Percentiles rank a stretch among this genome's conserved stretches.
Evolutionary conservation across 1,140 invertebrate species (phyloP).

Genomic region (Prorops nasuta): DNA sequence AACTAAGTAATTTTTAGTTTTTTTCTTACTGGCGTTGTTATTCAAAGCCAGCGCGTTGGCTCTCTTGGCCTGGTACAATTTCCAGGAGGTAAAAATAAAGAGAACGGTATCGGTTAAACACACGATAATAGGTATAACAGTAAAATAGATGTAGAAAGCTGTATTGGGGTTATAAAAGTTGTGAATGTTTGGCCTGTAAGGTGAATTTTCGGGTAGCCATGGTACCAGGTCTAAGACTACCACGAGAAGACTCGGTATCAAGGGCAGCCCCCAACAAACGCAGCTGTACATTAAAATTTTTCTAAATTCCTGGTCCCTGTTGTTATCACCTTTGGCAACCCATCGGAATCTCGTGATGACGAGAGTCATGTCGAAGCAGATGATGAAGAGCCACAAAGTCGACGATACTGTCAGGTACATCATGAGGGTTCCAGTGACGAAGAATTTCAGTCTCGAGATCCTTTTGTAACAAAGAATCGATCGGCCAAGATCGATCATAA

Average conservation of each 20-base stretch:
- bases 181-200: slow-evolving; percentile 36
- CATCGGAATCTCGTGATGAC: slow-evolving; percentile 39
- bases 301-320: slow-evolving; percentile 21
- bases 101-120: slow-evolving; percentile 28
- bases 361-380: slow-evolving; percentile 41
- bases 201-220: slow-evolving; percentile 28
- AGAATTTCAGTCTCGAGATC: slow-evolving; percentile 8
- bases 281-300: slow-evolving; percentile 34
- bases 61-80: slow-evolving; percentile 23
- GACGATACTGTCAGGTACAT: slow-evolving; percentile 33
- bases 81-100: slow-evolving; percentile 36
- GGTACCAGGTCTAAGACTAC: slow-evolving; percentile 28
- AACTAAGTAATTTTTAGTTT: not conserved
- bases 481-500: slow-evolving; percentile 26
- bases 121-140: slow-evolving; percentile 23
- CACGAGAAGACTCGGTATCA: slow-evolving; percentile 26
- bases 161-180: slow-evolving; percentile 24
- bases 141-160: slow-evolving; percentile 31
- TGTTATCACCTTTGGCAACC: slow-evolving; percentile 18
- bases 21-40: slow-evolving; percentile 26
- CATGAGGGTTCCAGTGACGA: slow-evolving; percentile 25
- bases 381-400: slow-evolving; percentile 35
- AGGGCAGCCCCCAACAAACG: slow-evolving; percentile 22
- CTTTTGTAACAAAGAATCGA: slow-evolving; percentile 29
- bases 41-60: slow-evolving; percentile 17